Base-by-base conservation (phyloP, 2,797 vertebrate genomes). In the Silurus lanzhouensis region DNA sequence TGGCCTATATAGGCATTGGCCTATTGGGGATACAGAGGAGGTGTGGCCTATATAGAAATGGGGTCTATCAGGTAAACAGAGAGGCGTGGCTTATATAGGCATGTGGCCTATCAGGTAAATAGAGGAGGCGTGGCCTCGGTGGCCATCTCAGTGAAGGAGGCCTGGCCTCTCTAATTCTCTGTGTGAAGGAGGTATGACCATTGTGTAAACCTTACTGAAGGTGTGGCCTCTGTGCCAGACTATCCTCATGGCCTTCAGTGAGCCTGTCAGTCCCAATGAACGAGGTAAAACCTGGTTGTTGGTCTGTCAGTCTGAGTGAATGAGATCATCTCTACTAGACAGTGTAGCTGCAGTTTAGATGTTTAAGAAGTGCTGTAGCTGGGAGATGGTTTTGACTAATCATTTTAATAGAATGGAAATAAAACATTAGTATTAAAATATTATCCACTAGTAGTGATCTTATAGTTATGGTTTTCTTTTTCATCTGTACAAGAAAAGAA, bases 321-420 rank as follows among this genome's bases (percentile, higher is more conserved):
- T 31, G 9, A 72, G 19, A 17, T 57, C 6, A 57, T 27, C n/a
- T 75, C 52, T 17, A 55, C 52, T 55, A 75, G 6, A 75, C 46
- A 57, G 20, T 72, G n/a, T 52, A n/a, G 52, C 7, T 19, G 22
- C 22, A 75, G 14, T 27, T 75, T 20, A 63, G 57, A 12, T 25
- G 38, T 48, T 80, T 48, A 80, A 80, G 64, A 48, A 48, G 14
- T 48, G 14, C 22, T 25, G 22, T 17, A 81, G 4, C 8, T 19
- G 44, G 44, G 61, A 27, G n/a, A 25, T 1, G 5, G 15, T 8
- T 52, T 81, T 19, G 10, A 15, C 46, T 12, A n/a, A 66, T 81
- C 1, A 52, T 66, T 81, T 81, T 81, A 81, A 81, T 66, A 81
- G 61, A 27, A 52, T 17, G 38, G n/a, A 48, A 25, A 80, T 64